Conservation (phyloP, 1,140 invertebrate species). For the Dryas iulia region DNA sequence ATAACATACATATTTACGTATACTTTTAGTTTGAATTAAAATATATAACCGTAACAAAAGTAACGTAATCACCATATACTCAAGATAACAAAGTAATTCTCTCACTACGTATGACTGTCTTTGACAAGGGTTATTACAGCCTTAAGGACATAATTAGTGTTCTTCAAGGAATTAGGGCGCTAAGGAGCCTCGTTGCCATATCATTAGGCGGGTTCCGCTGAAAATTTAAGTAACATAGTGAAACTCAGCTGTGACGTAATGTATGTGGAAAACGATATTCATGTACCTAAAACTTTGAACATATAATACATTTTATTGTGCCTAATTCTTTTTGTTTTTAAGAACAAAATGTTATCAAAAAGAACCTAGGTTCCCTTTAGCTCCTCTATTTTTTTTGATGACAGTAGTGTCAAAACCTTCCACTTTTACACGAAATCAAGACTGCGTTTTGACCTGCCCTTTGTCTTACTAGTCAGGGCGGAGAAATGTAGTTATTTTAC, state of each 20-base stretch:
- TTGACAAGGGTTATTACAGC: constrained; percentile 2
- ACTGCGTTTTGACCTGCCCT: too few species aligned
- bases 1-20: too few species aligned
- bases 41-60: not conserved
- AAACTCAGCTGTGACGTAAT: not conserved
- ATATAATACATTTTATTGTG: too few species aligned
- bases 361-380: too few species aligned
- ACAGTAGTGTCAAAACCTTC: too few species aligned
- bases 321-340: too few species aligned
- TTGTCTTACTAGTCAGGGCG: too few species aligned
- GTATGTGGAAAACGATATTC: not conserved
- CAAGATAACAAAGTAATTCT: not conserved
- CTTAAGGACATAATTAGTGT: constrained; percentile 7
- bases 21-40: not conserved
- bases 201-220: not conserved
- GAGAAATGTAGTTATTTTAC: too few species aligned
- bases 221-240: not conserved
- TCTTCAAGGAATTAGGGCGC: constrained; percentile 1
- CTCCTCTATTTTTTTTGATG: too few species aligned
- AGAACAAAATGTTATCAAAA: too few species aligned
- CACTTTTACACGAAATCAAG: too few species aligned
- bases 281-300: too few species aligned
- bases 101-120: not conserved
- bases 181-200: not conserved
- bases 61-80: not conserved